Conservation (phyloP, 2,797 vertebrate genomes). For the Oreochromis mossambicus region DNA sequence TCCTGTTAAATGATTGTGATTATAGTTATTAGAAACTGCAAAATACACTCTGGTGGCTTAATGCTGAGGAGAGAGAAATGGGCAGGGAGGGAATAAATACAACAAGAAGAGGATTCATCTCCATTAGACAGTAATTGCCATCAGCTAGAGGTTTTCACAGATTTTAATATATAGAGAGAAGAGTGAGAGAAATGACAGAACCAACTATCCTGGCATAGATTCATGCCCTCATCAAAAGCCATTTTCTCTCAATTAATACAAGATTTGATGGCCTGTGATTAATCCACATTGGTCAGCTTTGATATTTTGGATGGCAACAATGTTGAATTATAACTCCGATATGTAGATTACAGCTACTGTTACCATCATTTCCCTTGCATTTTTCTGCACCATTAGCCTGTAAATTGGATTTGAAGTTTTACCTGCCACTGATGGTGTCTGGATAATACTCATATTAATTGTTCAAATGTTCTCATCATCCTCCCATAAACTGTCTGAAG, state of each 20-base stretch:
- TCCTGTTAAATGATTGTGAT: conserved; percentile 18
- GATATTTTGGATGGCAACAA: not conserved
- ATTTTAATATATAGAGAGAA: conserved; percentile 55
- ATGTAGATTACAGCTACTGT: not conserved
- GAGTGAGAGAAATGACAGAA: conserved; percentile 1
- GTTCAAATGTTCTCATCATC: conserved; percentile 27
- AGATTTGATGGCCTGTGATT: conserved; percentile 38
- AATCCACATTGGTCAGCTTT: conserved; percentile 21
- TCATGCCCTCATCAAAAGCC: conserved; percentile 41
- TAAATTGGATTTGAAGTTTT: conserved; percentile 47
- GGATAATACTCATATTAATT: conserved; percentile 37
- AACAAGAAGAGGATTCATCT: conserved; percentile 55
- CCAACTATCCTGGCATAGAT: conserved; percentile 26
- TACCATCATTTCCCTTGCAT: conserved; percentile 6
- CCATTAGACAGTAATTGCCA: conserved; percentile 66
- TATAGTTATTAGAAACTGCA: conserved; percentile 21
- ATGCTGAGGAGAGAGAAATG: not conserved
- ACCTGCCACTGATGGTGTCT: not conserved
- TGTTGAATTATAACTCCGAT: conserved; percentile 15
- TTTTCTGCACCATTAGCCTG: conserved; percentile 25
- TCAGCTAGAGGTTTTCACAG: conserved; percentile 53
- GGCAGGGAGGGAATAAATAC: not conserved
- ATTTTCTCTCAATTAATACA: conserved; percentile 50
- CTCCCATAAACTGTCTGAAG: conserved; percentile 20
- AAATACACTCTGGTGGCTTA: conserved; percentile 5